Conservation (phyloP, 2,113 vertebrate genomes). For the Asarcornis scutulata region DNA sequence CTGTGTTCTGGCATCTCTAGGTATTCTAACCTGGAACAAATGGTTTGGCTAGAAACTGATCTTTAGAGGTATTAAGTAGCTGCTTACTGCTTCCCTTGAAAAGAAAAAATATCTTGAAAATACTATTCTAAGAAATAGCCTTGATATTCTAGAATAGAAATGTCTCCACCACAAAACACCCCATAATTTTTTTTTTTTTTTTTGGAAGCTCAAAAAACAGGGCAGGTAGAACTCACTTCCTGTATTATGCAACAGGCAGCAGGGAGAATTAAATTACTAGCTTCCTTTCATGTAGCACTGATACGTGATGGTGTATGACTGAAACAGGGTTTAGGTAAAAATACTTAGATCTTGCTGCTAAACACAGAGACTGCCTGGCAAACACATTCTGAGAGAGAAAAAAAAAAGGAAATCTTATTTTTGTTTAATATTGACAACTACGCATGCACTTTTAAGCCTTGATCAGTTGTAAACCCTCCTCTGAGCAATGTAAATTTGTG, state of each 20-base stretch:
- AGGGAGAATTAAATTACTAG: not conserved
- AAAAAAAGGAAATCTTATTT: not conserved
- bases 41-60: not conserved
- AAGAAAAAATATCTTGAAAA: not conserved
- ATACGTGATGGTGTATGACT: fast-evolving
- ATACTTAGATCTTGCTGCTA: not conserved
- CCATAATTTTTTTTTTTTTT: not conserved
- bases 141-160: not conserved
- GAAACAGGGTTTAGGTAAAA: not conserved
- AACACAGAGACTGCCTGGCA: not conserved
- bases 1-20: not conserved
- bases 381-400: not conserved
- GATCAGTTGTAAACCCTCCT: not conserved
- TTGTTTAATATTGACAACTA: not conserved
- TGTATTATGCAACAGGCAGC: not conserved
- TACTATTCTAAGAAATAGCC: not conserved
- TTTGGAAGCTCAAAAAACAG: not conserved
- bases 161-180: not conserved
- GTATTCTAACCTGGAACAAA: not conserved
- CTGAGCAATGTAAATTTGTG: not conserved
- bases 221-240: not conserved
- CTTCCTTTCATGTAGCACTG: not conserved
- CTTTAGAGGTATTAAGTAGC: not conserved
- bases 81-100: not conserved
- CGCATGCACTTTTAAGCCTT: not conserved